These are phyloP conservation scores for Mastacembelus armatus DNA, from an alignment of 2,797 vertebrate species.

Conservation along the genomic window DNA sequence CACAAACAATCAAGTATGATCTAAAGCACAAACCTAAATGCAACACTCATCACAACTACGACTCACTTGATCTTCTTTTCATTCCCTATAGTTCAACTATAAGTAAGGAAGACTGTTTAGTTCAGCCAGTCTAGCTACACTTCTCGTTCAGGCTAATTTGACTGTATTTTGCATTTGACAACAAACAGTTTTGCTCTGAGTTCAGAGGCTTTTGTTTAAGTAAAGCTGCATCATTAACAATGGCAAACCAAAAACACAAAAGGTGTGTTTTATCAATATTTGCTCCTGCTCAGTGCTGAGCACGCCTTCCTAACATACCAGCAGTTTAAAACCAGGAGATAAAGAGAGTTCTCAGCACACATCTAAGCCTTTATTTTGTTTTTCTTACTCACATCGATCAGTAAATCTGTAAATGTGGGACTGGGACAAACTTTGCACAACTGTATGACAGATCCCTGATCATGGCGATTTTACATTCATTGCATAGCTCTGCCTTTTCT, in stretches of 20 bases:
- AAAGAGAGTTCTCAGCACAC: constrained; percentile 35
- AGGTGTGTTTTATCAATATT: constrained; percentile 72
- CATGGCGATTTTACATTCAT: constrained; percentile 14
- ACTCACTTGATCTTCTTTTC: neutral
- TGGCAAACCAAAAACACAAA: constrained; percentile 50
- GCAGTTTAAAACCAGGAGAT: constrained; percentile 33
- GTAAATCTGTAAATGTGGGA: constrained; percentile 14
- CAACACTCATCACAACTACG: constrained; percentile 16
- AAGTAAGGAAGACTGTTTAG: constrained; percentile 22
- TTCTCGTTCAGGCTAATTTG: constrained; percentile 31
- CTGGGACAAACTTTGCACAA: constrained; percentile 8
- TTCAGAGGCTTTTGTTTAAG: constrained; percentile 28
- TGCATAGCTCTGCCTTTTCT: constrained; percentile 37
- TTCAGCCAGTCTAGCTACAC: constrained; percentile 4
- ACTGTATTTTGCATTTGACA: constrained; percentile 13
- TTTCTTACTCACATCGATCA: constrained; percentile 28
- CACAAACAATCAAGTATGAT: constrained; percentile 43
- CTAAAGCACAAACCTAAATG: constrained; percentile 25
- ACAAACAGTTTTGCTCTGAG: constrained; percentile 20
- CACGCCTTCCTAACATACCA: constrained; percentile 52
- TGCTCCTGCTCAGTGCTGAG: constrained; percentile 52
- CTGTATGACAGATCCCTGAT: constrained; percentile 8
- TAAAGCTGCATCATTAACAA: constrained; percentile 25
- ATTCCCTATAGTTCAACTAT: constrained; percentile 43
- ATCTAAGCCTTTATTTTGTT: neutral